These are phyloP conservation scores for Hydropotes inermis DNA, from an alignment of 2,113 vertebrate genomes.

Conservation along the genomic window DNA sequence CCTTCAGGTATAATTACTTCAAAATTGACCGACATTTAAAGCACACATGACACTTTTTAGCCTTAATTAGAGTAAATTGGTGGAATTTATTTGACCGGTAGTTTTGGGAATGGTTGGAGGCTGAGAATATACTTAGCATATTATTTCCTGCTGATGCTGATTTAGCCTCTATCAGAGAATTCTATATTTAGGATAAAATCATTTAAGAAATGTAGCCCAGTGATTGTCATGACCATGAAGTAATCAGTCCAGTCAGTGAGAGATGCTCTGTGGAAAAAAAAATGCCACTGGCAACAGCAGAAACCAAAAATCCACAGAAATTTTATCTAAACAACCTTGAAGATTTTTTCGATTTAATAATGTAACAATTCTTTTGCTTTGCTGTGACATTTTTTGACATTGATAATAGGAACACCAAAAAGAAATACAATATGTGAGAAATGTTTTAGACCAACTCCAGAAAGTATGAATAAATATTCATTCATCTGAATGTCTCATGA, in stretches of 20 bases:
- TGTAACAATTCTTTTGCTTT: background rate
- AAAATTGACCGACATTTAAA: slow-evolving; percentile 86
- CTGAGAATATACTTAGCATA: slow-evolving; percentile 74
- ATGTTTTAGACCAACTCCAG: background rate
- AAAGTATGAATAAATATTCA: background rate
- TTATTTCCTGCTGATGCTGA: slow-evolving; percentile 72
- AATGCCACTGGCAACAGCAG: background rate
- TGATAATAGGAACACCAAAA: background rate
- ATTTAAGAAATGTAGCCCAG: slow-evolving; percentile 63
- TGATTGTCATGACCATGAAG: background rate
- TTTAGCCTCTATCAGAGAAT: slow-evolving; percentile 61
- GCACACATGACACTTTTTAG: slow-evolving; percentile 83
- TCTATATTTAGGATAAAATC: slow-evolving; percentile 74
- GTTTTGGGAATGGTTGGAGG: slow-evolving; percentile 76
- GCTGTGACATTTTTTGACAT: background rate
- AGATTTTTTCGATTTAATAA: background rate
- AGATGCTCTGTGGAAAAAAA: background rate
- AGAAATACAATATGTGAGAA: background rate
- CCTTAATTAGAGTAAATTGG: slow-evolving; percentile 83
- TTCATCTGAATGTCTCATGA: background rate
- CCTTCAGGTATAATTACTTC: slow-evolving; percentile 88
- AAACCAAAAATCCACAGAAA: background rate
- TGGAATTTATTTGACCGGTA: slow-evolving; percentile 80
- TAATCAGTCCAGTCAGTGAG: background rate
- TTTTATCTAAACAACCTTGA: slow-evolving; percentile 7